These are phyloP conservation scores for Chironomus riparius DNA, from an alignment of 2,888 invertebrate species.

Conservation along the genomic window DNA sequence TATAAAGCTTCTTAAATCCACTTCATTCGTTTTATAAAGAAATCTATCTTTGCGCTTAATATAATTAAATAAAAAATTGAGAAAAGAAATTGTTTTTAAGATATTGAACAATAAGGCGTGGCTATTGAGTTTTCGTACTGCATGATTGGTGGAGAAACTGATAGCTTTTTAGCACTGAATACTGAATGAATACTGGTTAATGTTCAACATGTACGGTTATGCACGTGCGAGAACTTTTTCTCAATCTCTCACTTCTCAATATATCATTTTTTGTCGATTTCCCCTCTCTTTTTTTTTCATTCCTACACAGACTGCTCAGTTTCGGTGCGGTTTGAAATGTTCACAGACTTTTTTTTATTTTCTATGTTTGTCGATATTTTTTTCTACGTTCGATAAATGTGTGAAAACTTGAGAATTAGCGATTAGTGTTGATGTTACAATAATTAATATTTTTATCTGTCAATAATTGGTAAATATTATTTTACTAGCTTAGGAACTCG, in stretches of 20 bases:
- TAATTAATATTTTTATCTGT: no score
- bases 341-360: not conserved
- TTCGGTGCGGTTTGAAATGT: no score
- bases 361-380: not conserved
- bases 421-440: no score
- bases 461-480: no score
- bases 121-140: conserved; percentile 2
- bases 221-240: conserved; percentile 20
- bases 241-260: not conserved
- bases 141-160: conserved; percentile 24
- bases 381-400: no score
- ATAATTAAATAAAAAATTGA: not conserved
- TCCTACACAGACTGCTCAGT: not conserved
- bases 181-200: conserved; percentile 15
- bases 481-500: no score
- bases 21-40: not conserved
- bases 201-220: not conserved
- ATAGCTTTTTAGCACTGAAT: conserved; percentile 9
- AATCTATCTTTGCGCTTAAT: not conserved
- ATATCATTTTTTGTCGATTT: not conserved
- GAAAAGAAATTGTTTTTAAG: not conserved
- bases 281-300: not conserved
- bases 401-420: no score
- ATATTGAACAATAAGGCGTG: conserved; percentile 12
- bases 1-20: not conserved